Evolutionary conservation across 1,140 invertebrate species (phyloP).

Genomic region (Drosophila kepulauana): DNA sequence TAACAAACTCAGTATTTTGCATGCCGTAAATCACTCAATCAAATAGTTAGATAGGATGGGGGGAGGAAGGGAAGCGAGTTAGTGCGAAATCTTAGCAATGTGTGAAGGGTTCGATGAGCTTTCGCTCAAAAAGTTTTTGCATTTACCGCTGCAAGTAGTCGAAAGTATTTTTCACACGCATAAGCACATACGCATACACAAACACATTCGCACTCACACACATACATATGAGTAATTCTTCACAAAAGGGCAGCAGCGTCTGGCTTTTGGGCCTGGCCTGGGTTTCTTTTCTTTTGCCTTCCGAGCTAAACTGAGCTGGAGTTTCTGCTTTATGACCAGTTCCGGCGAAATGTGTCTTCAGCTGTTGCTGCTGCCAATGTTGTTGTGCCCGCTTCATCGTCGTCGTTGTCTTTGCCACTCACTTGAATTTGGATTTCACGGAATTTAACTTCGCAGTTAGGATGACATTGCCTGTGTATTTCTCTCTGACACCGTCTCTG

Average conservation of each 20-base stretch:
- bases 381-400: conserved; percentile 1
- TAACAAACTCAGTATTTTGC: conserved; percentile 11
- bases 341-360: conserved; percentile 81
- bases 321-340: conserved; percentile 78
- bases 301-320: conserved; percentile 36
- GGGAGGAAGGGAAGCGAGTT: neutral
- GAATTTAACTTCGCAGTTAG: conserved; percentile 78
- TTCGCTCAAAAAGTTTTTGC: conserved; percentile 24
- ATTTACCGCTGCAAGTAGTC: conserved; percentile 27
- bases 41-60: neutral
- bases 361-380: conserved; percentile 50
- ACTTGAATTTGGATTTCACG: conserved; percentile 82
- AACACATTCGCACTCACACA: neutral
- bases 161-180: conserved; percentile 4
- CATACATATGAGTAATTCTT: conserved; percentile 24
- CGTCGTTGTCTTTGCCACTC: conserved; percentile 56
- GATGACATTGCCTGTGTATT: conserved; percentile 65
- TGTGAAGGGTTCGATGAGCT: conserved; percentile 22
- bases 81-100: conserved; percentile 1
- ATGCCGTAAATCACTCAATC: conserved; percentile 5
- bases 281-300: conserved; percentile 50
- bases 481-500: conserved; percentile 10
- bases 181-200: neutral
- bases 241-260: conserved; percentile 70
- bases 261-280: conserved; percentile 69